phyloP scores from a whole-genome alignment of 2,797 vertebrate genomes.

The Coluber constrictor region DNA sequence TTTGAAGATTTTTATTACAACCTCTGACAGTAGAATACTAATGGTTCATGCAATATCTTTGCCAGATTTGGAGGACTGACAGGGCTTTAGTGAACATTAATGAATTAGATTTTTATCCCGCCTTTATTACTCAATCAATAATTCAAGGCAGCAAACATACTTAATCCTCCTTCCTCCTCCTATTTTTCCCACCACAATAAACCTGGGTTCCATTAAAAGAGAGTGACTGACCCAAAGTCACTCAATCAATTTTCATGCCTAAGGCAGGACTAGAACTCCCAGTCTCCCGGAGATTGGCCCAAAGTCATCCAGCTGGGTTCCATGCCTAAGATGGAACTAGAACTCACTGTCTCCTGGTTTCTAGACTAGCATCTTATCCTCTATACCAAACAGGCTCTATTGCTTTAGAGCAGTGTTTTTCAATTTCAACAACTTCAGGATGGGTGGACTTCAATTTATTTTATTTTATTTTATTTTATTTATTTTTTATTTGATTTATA shows the following conservation, averaged over 20 bases:
- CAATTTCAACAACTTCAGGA: not conserved
- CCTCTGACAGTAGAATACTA: not conserved
- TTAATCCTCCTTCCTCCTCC: not conserved
- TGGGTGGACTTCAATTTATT: not conserved
- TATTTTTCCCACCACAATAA: not conserved
- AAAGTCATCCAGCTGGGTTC: not conserved
- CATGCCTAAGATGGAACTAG: not conserved
- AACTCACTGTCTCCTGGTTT: not conserved
- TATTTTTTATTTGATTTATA: no score
- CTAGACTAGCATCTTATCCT: not conserved
- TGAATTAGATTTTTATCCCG: not conserved
- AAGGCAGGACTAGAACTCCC: not conserved
- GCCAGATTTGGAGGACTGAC: not conserved
- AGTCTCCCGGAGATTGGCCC: not conserved
- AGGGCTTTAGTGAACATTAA: not conserved
- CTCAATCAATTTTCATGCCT: not conserved
- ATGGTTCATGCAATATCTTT: not conserved
- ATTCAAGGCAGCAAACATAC: not conserved
- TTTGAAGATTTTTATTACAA: not conserved
- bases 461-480: no score
- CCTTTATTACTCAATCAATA: not conserved
- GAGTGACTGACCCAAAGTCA: not conserved
- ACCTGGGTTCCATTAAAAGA: not conserved
- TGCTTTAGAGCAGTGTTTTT: not conserved
- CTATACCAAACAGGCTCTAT: not conserved